Evolutionary conservation across 2,113 vertebrate genomes (phyloP).

Genomic region (Atlantisia rogersi): DNA sequence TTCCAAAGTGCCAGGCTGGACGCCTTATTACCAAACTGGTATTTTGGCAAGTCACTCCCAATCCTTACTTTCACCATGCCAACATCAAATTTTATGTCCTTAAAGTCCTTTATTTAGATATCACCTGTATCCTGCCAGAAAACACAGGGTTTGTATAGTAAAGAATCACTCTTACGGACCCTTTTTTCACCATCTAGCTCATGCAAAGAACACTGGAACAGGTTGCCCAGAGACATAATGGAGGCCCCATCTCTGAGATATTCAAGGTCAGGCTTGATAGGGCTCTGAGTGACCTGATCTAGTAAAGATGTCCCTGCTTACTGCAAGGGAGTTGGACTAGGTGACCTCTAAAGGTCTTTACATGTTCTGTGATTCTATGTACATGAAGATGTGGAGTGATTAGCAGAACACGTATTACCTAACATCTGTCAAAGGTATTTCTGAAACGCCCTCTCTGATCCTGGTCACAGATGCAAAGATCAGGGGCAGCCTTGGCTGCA

Average conservation of each 20-base stretch:
- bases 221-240: too few relatives aligned
- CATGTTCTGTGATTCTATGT: too few relatives aligned
- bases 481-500: not conserved
- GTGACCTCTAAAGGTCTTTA: too few relatives aligned
- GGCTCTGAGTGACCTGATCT: too few relatives aligned
- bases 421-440: not conserved
- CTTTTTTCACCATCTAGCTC: not conserved
- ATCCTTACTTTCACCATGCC: not conserved
- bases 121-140: not conserved
- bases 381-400: accelerated
- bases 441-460: not conserved
- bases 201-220: not conserved
- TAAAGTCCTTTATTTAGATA: not conserved
- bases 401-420: not conserved
- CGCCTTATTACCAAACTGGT: not conserved
- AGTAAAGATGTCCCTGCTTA: too few relatives aligned
- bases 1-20: not conserved
- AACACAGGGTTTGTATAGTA: not conserved
- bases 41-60: not conserved
- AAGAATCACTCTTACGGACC: not conserved
- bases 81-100: not conserved
- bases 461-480: not conserved
- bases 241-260: too few relatives aligned
- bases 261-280: too few relatives aligned
- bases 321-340: too few relatives aligned